Evolutionary conservation across 2,113 vertebrate genomes (phyloP).

Genomic region (Pavo muticus): DNA sequence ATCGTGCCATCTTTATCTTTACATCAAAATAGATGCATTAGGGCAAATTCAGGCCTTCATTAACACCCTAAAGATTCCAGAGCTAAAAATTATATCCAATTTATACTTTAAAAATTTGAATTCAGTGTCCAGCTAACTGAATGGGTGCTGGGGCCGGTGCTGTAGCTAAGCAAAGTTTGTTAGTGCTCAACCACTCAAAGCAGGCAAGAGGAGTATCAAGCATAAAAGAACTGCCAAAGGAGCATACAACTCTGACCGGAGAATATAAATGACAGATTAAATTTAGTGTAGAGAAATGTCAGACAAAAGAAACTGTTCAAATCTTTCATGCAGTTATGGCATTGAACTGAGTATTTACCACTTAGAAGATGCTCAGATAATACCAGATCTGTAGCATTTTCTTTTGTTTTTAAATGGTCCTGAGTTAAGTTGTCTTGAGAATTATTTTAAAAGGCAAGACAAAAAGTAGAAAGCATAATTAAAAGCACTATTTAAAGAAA

Average conservation of each 20-base stretch:
- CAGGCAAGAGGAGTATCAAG: not conserved
- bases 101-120: not conserved
- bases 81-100: not conserved
- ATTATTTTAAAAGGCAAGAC: not conserved
- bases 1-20: not conserved
- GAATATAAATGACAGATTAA: not conserved
- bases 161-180: not conserved
- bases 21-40: not conserved
- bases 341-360: not conserved
- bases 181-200: not conserved
- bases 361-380: not conserved
- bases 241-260: not conserved
- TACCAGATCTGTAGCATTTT: not conserved
- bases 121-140: not conserved
- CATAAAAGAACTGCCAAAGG: not conserved
- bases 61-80: not conserved
- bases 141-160: not conserved
- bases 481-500: not conserved
- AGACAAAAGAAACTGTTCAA: not conserved
- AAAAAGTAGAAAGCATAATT: not conserved
- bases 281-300: not conserved
- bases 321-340: not conserved
- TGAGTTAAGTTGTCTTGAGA: not conserved
- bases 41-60: not conserved
- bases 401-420: not conserved